Conservation (phyloP, 2,113 vertebrate species). For the Thryonomys swinderianus region DNA sequence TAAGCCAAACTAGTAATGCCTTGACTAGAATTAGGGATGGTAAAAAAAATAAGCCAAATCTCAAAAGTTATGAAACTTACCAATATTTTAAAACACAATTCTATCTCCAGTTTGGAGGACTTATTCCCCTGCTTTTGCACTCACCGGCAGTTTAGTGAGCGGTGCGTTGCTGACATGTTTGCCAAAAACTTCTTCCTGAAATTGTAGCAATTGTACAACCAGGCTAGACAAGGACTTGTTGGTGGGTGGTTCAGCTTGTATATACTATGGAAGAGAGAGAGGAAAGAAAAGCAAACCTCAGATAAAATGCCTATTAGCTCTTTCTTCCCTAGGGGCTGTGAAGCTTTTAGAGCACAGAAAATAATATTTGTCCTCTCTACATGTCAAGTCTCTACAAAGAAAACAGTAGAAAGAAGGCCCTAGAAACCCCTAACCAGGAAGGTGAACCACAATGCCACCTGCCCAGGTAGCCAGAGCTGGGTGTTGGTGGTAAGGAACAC, state of each 20-base stretch:
- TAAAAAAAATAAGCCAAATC: slow-evolving; percentile 29
- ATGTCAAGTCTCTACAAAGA: background rate
- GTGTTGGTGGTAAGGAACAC: background rate
- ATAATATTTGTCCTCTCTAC: background rate
- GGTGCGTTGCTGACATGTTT: slow-evolving; percentile 98
- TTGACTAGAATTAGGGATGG: background rate
- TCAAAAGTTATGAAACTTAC: slow-evolving; percentile 13
- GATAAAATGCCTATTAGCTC: background rate
- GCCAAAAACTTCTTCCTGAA: slow-evolving; percentile 98
- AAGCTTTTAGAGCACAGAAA: slow-evolving; percentile 2
- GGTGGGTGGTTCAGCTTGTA: slow-evolving; percentile 97
- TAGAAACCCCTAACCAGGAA: background rate
- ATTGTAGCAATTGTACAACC: slow-evolving; percentile 97
- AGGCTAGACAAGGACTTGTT: slow-evolving; percentile 98
- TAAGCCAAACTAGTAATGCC: background rate
- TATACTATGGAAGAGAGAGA: slow-evolving; percentile 88
- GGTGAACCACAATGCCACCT: background rate
- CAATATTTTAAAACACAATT: background rate
- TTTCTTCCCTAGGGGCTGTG: background rate
- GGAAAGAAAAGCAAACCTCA: background rate
- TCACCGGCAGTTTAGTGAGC: slow-evolving; percentile 95
- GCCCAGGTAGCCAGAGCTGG: background rate
- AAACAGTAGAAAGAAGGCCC: slow-evolving; percentile 6
- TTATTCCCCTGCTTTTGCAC: slow-evolving; percentile 29
- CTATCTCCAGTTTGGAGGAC: background rate